phyloP scores from a whole-genome alignment of 2,888 invertebrate genomes.

The Rotaria macrura region DNA sequence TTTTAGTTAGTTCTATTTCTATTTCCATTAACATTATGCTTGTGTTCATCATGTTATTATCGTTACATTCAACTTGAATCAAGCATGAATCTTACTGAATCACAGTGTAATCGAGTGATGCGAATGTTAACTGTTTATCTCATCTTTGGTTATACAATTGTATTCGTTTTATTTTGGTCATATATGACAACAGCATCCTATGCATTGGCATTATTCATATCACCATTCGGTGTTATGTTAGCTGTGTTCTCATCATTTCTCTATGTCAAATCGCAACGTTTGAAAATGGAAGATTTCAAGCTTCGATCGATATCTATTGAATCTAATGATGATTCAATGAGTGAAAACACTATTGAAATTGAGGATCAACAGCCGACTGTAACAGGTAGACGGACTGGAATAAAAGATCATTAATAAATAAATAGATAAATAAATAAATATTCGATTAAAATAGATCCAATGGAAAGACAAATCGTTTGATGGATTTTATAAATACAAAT shows the following conservation, averaged over 20 bases:
- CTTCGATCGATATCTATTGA: not conserved
- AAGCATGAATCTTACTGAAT: not conserved
- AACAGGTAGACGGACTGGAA: not conserved
- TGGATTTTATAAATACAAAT: not conserved
- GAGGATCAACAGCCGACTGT: not conserved
- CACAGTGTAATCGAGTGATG: not conserved
- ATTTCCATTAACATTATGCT: constrained; percentile 6
- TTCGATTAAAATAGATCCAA: not conserved
- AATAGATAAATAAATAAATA: not conserved
- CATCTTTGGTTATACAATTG: not conserved
- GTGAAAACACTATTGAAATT: not conserved
- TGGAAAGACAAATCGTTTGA: not conserved
- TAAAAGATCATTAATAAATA: not conserved
- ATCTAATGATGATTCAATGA: not conserved
- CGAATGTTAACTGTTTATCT: not conserved
- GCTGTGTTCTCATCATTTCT: not conserved
- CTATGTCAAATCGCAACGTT: not conserved
- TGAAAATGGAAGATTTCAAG: not conserved
- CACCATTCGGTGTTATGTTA: constrained; percentile 24
- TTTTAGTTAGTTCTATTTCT: constrained; percentile 21
- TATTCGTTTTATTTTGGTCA: constrained; percentile 3
- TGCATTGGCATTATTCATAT: not conserved
- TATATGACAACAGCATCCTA: not conserved
- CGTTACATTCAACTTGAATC: not conserved
- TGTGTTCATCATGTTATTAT: not conserved